Evolutionary conservation across 53 echinoderm and acorn worm species (phyloP).

Genomic region (Echinarachnius parma): DNA sequence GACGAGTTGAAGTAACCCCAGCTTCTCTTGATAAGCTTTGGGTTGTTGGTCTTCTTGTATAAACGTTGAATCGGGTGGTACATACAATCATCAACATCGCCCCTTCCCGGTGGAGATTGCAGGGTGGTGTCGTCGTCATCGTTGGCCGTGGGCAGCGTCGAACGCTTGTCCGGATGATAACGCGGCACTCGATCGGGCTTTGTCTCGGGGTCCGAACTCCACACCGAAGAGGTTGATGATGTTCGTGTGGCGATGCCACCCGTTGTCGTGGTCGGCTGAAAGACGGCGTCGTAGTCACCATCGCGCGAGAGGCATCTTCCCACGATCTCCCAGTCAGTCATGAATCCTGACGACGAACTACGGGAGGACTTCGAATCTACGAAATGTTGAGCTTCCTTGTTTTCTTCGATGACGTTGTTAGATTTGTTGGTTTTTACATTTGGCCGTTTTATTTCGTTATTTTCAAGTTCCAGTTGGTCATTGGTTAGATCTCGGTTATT

Average conservation of each 20-base stretch:
- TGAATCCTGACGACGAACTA: neutral
- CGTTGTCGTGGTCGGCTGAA: slow-evolving; percentile 10
- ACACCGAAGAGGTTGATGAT: neutral
- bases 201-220: slow-evolving; percentile 19
- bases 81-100: neutral
- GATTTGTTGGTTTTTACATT: too few relatives aligned
- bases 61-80: neutral
- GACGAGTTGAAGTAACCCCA: neutral
- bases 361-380: neutral
- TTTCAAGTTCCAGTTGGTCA: neutral
- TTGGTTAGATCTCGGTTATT: neutral
- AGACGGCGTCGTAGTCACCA: neutral
- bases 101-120: neutral
- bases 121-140: neutral
- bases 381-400: neutral
- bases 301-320: slow-evolving; percentile 10
- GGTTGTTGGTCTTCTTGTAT: slow-evolving; percentile 23
- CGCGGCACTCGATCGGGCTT: neutral
- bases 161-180: neutral
- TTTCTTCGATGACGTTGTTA: neutral
- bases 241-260: neutral
- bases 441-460: too few relatives aligned
- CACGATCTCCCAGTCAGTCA: slow-evolving; percentile 31
- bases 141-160: neutral
- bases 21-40: slow-evolving; percentile 24